These are phyloP conservation scores for Hemiscyllium ocellatum DNA, from an alignment of 2,113 vertebrate genomes.

Conservation along the genomic window DNA sequence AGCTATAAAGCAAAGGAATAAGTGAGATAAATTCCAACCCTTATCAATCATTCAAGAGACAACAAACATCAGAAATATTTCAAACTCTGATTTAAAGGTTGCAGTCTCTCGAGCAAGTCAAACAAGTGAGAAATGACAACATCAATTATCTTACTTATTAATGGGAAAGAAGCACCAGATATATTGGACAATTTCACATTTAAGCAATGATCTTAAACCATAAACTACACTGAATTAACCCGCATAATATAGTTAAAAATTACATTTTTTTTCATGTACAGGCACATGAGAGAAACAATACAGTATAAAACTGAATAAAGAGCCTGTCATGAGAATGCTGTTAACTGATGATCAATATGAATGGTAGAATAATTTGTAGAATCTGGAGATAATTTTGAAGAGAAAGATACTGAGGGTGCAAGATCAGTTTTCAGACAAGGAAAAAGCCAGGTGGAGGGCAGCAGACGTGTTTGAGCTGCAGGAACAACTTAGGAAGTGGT, in stretches of 20 bases:
- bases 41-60: neutral
- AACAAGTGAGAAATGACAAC: neutral
- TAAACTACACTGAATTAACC: neutral
- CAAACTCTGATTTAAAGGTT: neutral
- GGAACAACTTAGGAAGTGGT: neutral
- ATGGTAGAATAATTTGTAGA: neutral
- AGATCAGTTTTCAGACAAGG: neutral
- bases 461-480: neutral
- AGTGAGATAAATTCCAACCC: neutral
- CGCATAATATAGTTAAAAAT: neutral
- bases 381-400: neutral
- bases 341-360: neutral
- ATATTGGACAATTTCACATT: neutral
- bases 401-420: neutral
- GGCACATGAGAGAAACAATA: neutral
- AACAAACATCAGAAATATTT: neutral
- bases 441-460: neutral
- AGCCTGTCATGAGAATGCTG: neutral
- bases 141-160: neutral
- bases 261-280: neutral
- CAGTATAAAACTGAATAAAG: neutral
- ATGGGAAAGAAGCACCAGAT: neutral
- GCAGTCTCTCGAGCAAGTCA: neutral
- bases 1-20: neutral
- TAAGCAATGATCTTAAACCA: neutral